Conservation (phyloP, 2,797 vertebrate species). For the Eupleurogrammus muticus region DNA sequence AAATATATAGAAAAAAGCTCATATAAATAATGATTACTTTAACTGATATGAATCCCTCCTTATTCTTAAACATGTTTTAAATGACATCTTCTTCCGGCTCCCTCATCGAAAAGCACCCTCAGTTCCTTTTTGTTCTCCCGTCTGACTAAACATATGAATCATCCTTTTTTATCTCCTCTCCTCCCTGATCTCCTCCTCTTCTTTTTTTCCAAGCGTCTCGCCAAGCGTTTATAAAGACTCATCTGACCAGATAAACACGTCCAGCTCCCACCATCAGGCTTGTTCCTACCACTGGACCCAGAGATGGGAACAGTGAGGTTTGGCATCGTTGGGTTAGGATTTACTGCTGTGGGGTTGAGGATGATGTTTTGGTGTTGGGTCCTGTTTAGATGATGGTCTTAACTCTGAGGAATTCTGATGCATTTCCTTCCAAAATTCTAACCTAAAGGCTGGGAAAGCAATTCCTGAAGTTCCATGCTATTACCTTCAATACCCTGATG, state of each 20-base stretch:
- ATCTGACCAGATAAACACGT: constrained; percentile 47
- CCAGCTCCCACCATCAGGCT: constrained; percentile 28
- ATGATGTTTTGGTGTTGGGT: constrained; percentile 46
- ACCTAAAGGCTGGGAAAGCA: background rate
- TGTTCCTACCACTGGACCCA: constrained; percentile 45
- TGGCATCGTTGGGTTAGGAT: constrained; percentile 46
- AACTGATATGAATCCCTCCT: no score
- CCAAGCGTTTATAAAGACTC: constrained; percentile 26
- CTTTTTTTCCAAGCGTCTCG: constrained; percentile 27
- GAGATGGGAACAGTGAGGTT: constrained; percentile 42
- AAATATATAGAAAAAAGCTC: no score
- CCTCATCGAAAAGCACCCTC: no score
- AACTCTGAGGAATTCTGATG: constrained; percentile 40
- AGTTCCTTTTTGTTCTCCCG: no score
- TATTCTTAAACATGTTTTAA: no score
- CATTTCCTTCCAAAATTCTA: constrained; percentile 10
- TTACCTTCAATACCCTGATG: constrained; percentile 12
- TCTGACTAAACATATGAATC: constrained; percentile 14
- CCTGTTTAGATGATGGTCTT: constrained; percentile 9
- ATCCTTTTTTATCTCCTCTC: constrained; percentile 1
- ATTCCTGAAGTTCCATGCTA: background rate
- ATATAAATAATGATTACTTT: no score
- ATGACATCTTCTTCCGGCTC: no score
- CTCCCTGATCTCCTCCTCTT: background rate
- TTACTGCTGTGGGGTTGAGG: constrained; percentile 48